Evolutionary conservation across 37 sponge, comb jelly and placozoan species (phyloP), one percentile per base, ranked within the genome.

Genomic region (Spongilla lacustris): DNA sequence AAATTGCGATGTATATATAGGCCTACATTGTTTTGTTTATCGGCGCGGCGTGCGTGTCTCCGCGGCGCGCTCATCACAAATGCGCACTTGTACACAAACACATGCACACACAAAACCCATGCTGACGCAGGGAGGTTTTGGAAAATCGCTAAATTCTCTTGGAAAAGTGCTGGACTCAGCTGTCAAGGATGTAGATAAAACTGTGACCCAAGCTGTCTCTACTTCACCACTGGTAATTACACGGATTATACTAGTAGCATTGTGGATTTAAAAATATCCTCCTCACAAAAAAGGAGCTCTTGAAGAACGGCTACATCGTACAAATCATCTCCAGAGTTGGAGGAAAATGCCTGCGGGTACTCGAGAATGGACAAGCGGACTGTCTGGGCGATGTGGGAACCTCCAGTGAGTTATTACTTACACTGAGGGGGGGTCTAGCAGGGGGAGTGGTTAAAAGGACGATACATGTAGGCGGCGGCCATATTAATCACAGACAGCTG

Each of bases 361-460:
- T 81, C 4, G 91, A 90, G 81, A 85, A 74, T 68, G 91, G 91
- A 34, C 77, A 75, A 46, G 58, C 82, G 19, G 91, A 91, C 79
- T 86, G 87, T 50, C 28, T 31, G n/a, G 87, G 87, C 34, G 83
- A 76, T 5, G 31, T 19, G 28, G 91, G 91, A 26, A 78, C 79
- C 22, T 46, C 70, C 24, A 77, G 87, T 91, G 68, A 85, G 91
- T 21, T 66, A 41, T 41, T 41, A 41, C 6, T 41, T 41, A 41
- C 41, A 9, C 41, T 41, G 41, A 9, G 41, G n/a, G n/a, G n/a
- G n/a, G n/a, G n/a, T n/a, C n/a, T n/a, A n/a, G n/a, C n/a, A n/a
- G n/a, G n/a, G n/a, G n/a, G n/a, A n/a, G n/a, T n/a, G n/a, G n/a
- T n/a, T n/a, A n/a, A n/a, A n/a, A n/a, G n/a, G n/a, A n/a, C n/a